Evolutionary conservation across 2,797 vertebrate species (phyloP), one percentile per base, ranked within the genome.

Genomic region (Oryzias dopingdopingensis): DNA sequence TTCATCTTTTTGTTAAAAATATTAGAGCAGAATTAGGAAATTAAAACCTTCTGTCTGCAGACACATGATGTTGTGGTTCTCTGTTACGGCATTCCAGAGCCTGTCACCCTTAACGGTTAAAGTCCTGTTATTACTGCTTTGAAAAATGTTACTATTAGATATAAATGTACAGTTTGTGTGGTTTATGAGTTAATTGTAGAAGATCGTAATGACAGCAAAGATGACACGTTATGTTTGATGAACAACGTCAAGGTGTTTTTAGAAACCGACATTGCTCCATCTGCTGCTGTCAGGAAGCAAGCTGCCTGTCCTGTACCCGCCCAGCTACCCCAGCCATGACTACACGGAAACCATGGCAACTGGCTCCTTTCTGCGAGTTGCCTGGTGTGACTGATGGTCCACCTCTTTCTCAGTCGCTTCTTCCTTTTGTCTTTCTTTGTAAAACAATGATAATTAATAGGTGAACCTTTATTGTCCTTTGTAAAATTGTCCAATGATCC

Each of bases 301-400:
- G 81, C 85, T 82, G 79, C 74, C 81, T 83, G 62, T 78, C 71
- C 85, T 65, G 74, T 77, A 79, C 77, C 61, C 56, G 70, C 82
- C 75, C 77, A 72, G 82, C 80, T 86, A 84, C 81, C 81, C 77
- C 77, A 89, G 83, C 75, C 65, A 72, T 74, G 79, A 76, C 78
- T 76, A 72, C 76, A 80, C 67, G 62, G 84, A 81, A 80, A 74
- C 86, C 88, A 90, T 88, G 82, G 88, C 76, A 88, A 90, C 88
- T 42, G 41, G 52, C 69, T 80, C 66, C 70, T 47, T 18, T 75
- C 73, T 65, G 66, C 43, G 56, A 67, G 72, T 70, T 75, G 63
- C 72, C 70, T 67, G 67, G 63, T 67, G 67, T 44, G 51, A 76
- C 56, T 61, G 67, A 63, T 40, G 32, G 22, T 51, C 69, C 59